A percentile compares a stretch with the other conserved stretches of the same genome.
Conservation (phyloP, 2,113 vertebrate genomes). For the sheep (Ovis aries) region DNA sequence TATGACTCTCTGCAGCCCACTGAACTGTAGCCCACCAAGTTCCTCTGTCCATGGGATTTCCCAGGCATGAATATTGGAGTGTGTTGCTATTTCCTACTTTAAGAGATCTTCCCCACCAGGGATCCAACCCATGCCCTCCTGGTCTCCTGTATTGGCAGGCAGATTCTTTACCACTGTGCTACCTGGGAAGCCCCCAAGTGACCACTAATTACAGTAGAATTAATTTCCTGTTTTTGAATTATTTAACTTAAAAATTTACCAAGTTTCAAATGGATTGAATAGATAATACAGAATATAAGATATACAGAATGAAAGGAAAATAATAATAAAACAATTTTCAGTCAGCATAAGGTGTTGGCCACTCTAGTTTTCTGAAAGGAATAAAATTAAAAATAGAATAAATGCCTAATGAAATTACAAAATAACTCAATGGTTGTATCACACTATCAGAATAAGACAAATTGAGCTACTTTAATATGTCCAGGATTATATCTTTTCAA, state of each 20-base stretch:
- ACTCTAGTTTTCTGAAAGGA: neutral
- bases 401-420: neutral
- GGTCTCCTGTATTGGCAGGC: neutral
- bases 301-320: neutral
- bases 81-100: neutral
- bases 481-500: neutral
- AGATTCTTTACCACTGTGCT: neutral
- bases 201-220: neutral
- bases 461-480: neutral
- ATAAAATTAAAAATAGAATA: neutral
- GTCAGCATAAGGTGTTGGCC: neutral
- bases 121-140: neutral
- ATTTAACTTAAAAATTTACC: neutral
- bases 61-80: neutral
- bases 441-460: neutral
- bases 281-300: neutral
- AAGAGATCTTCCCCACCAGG: neutral
- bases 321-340: neutral
- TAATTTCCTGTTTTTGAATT: neutral
- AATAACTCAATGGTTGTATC: neutral
- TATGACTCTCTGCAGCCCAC: neutral
- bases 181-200: neutral
- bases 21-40: neutral
- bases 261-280: neutral
- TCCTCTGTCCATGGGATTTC: neutral